Conservation (phyloP, 1,140 invertebrate species). For the Eurosta solidaginis region DNA sequence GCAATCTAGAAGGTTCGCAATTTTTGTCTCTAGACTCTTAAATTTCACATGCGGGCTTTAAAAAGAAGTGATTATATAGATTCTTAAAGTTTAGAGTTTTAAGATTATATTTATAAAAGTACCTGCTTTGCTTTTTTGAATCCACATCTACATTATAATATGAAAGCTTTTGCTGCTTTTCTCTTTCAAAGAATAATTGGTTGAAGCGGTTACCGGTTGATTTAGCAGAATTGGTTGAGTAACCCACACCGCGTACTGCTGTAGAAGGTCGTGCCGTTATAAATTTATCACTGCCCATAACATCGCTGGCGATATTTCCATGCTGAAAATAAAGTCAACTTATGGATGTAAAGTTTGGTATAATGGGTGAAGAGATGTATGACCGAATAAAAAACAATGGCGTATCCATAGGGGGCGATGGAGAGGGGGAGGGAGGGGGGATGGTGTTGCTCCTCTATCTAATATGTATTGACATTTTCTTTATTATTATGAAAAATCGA, state of each 20-base stretch:
- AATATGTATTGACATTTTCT: too few species aligned
- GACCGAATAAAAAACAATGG: neutral
- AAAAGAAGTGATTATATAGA: conserved; percentile 38
- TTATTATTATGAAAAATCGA: too few species aligned
- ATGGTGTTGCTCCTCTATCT: too few species aligned
- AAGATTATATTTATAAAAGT: neutral
- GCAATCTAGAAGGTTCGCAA: conserved; percentile 83
- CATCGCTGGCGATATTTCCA: conserved; percentile 49
- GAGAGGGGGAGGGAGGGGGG: too few species aligned
- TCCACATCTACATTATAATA: conserved; percentile 59
- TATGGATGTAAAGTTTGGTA: too few species aligned
- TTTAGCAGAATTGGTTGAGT: conserved; percentile 72
- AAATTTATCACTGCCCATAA: conserved; percentile 44
- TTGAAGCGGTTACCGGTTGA: conserved; percentile 71
- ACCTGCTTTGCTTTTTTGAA: conserved; percentile 61
- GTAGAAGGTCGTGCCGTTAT: conserved; percentile 81
- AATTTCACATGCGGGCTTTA: conserved; percentile 88
- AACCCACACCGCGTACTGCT: conserved; percentile 93
- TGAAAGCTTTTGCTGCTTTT: conserved; percentile 57
- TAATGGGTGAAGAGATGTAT: neutral
- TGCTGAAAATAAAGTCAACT: conserved; percentile 42
- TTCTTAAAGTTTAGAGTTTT: too few species aligned
- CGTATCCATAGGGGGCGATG: neutral
- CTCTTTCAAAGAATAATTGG: conserved; percentile 73
- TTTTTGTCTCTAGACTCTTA: conserved; percentile 77